Conservation (phyloP, 2,888 invertebrate genomes). For the Acronicta aceris region DNA sequence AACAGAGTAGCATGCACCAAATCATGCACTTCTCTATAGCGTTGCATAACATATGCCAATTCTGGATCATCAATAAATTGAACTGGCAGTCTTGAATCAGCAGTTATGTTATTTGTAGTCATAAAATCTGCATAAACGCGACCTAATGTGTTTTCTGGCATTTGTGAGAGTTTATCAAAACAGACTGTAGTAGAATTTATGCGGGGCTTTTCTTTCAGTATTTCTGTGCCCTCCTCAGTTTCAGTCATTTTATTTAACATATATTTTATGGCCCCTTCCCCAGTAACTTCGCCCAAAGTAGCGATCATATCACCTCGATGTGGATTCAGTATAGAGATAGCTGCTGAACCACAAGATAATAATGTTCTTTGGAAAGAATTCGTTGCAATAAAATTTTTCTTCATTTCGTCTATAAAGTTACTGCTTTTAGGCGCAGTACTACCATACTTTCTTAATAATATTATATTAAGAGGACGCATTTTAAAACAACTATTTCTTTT, state of each 20-base stretch:
- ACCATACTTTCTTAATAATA: conserved; percentile 59
- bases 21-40: conserved; percentile 99
- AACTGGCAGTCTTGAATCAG: conserved; percentile 96
- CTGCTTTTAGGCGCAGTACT: conserved; percentile 61
- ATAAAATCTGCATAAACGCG: conserved; percentile 96
- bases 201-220: conserved; percentile 94
- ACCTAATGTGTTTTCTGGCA: conserved; percentile 96
- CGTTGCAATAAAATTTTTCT: conserved; percentile 90
- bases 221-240: conserved; percentile 93
- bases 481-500: conserved; percentile 15
- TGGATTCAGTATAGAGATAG: conserved; percentile 95
- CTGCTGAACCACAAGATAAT: conserved; percentile 96
- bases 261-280: conserved; percentile 91
- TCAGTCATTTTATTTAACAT: conserved; percentile 93
- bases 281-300: conserved; percentile 97
- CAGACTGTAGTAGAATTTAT: conserved; percentile 95
- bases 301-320: conserved; percentile 97
- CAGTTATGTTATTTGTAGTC: conserved; percentile 95
- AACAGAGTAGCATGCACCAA: conserved; percentile 96
- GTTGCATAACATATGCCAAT: conserved; percentile 98
- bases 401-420: conserved; percentile 90
- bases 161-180: conserved; percentile 90
- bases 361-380: conserved; percentile 93
- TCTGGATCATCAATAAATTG: conserved; percentile 97
- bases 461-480: conserved; percentile 56